Evolutionary conservation across 2,888 invertebrate species (phyloP).

Genomic region (Drosophila anomalata): DNA sequence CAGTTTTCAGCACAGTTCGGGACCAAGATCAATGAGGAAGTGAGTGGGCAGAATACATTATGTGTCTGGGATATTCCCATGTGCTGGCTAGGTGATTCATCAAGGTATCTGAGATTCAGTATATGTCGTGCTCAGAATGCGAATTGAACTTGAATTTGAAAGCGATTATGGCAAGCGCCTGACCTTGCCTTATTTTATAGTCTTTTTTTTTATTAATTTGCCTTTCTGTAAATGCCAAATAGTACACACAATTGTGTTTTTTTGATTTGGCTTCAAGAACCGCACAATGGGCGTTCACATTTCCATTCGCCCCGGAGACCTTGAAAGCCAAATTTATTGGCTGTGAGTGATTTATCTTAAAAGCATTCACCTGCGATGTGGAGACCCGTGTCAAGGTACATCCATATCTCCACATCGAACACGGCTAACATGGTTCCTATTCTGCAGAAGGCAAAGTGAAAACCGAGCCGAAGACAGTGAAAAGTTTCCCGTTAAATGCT

Average conservation of each 20-base stretch:
- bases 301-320: constrained; percentile 42
- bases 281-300: constrained; percentile 57
- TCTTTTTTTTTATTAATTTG: constrained; percentile 37
- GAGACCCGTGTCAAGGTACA: constrained; percentile 8
- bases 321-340: constrained; percentile 55
- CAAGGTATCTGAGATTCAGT: background rate
- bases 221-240: constrained; percentile 57
- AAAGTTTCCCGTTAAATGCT: constrained; percentile 61
- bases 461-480: constrained; percentile 54
- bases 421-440: background rate
- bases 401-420: background rate
- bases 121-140: constrained; percentile 53
- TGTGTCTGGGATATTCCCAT: constrained; percentile 32
- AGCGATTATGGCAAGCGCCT: constrained; percentile 25
- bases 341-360: constrained; percentile 53
- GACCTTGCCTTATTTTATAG: constrained; percentile 53
- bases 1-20: constrained; percentile 5
- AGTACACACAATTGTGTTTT: constrained; percentile 57
- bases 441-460: constrained; percentile 56
- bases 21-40: constrained; percentile 35
- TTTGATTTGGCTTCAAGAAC: constrained; percentile 13
- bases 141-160: constrained; percentile 74
- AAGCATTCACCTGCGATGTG: constrained; percentile 53
- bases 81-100: constrained; percentile 29
- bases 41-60: constrained; percentile 40